Percentiles rank a stretch among this genome's conserved stretches.
phyloP scores from a whole-genome alignment of 2,888 invertebrate species.

The Brachyopa scutellaris region DNA sequence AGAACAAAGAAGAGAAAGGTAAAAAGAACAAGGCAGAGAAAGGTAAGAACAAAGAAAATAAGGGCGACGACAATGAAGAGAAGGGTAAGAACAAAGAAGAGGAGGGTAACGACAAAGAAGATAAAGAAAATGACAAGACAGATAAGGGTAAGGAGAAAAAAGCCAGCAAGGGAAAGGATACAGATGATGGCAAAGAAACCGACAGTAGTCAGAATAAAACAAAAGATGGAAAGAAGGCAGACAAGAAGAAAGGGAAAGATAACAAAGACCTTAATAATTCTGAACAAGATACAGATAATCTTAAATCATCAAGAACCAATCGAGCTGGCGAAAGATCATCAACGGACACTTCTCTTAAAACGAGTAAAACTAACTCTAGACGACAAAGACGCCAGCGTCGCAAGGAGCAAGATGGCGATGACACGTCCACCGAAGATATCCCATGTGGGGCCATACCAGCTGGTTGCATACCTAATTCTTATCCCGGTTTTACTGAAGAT shows the following conservation, averaged over 20 bases:
- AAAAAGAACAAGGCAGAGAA: neutral
- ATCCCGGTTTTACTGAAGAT: constrained; percentile 76
- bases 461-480: constrained; percentile 75
- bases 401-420: constrained; percentile 41
- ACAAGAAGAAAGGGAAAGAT: neutral
- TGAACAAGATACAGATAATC: no score
- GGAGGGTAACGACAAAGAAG: neutral
- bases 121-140: neutral
- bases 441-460: constrained; percentile 55
- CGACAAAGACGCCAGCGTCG: constrained; percentile 25
- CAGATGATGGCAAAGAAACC: neutral
- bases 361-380: neutral
- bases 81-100: neutral
- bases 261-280: neutral
- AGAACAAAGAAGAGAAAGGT: neutral
- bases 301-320: neutral
- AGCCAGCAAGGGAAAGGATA: neutral
- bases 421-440: constrained; percentile 9
- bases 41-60: neutral
- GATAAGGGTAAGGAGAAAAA: neutral
- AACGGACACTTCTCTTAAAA: no score
- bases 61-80: no score
- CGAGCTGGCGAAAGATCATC: neutral
- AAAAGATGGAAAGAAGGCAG: neutral
- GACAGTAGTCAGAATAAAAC: no score